These are phyloP conservation scores for Hofmannophila pseudospretella DNA, from an alignment of 2,888 invertebrate genomes.

Conservation along the genomic window DNA sequence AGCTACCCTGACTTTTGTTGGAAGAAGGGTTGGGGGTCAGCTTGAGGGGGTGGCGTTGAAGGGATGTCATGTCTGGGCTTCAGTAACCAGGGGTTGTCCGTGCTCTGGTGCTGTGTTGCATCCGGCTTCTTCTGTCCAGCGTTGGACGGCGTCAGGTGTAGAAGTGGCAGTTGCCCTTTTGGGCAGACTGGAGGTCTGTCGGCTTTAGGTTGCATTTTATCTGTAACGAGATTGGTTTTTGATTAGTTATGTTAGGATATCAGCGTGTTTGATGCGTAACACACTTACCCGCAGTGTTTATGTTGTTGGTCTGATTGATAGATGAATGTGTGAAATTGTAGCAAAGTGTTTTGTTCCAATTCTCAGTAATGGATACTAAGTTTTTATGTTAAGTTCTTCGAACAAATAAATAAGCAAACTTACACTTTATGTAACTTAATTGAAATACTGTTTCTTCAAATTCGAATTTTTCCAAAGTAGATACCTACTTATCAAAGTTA, in stretches of 20 bases:
- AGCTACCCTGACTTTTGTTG: conserved; percentile 62
- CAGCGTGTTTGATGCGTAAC: neutral
- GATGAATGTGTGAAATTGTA: no score
- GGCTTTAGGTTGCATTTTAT: conserved; percentile 62
- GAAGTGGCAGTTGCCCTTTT: conserved; percentile 46
- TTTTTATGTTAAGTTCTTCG: no score
- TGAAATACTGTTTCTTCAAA: no score
- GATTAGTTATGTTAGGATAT: neutral
- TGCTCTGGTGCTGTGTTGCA: conserved; percentile 27
- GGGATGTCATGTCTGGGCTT: conserved; percentile 67
- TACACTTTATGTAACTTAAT: no score
- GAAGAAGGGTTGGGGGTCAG: conserved; percentile 56
- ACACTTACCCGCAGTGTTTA: no score
- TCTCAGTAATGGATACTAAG: no score
- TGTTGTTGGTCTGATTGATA: no score
- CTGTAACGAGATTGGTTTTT: conserved; percentile 37
- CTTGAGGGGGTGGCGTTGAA: conserved; percentile 62
- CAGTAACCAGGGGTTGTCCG: conserved; percentile 52
- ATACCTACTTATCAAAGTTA: no score
- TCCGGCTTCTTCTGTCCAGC: conserved; percentile 44
- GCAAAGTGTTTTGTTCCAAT: no score
- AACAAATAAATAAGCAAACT: no score
- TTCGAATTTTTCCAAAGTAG: no score
- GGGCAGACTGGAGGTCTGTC: conserved; percentile 58
- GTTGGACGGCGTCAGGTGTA: conserved; percentile 59